Conservation (phyloP, 2,113 vertebrate species). For the Neomonachus schauinslandi region DNA sequence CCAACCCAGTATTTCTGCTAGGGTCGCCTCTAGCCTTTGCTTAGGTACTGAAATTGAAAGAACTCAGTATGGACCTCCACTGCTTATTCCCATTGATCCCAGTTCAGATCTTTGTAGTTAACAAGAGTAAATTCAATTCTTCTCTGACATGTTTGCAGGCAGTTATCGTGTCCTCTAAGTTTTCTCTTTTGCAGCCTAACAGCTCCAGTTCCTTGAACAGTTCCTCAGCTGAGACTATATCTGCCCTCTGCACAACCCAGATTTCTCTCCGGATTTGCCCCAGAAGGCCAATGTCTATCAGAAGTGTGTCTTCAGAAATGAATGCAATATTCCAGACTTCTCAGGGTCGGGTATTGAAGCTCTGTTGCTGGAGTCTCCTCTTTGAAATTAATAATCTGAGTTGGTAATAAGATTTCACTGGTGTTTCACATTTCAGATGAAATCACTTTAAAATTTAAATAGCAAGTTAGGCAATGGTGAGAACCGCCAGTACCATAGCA, state of each 20-base stretch:
- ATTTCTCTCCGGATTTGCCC: slow-evolving; percentile 41
- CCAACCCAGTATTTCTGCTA: not conserved
- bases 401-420: slow-evolving; percentile 3
- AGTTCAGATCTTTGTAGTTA: not conserved
- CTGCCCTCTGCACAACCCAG: slow-evolving; percentile 32
- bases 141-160: not conserved
- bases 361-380: not conserved
- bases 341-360: not conserved
- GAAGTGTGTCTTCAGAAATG: slow-evolving; percentile 38
- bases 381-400: slow-evolving; percentile 56
- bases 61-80: not conserved
- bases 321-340: not conserved
- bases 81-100: not conserved
- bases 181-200: not conserved
- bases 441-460: slow-evolving; percentile 53
- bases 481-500: not conserved
- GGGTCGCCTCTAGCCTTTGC: not conserved
- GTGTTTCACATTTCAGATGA: slow-evolving; percentile 57
- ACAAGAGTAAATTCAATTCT: not conserved
- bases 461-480: slow-evolving; percentile 22
- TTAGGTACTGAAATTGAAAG: not conserved
- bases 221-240: not conserved
- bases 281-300: slow-evolving; percentile 17
- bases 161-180: not conserved
- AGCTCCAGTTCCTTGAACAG: not conserved